Conservation (phyloP, 2,888 invertebrate species). For the Cosmia pyralina region DNA sequence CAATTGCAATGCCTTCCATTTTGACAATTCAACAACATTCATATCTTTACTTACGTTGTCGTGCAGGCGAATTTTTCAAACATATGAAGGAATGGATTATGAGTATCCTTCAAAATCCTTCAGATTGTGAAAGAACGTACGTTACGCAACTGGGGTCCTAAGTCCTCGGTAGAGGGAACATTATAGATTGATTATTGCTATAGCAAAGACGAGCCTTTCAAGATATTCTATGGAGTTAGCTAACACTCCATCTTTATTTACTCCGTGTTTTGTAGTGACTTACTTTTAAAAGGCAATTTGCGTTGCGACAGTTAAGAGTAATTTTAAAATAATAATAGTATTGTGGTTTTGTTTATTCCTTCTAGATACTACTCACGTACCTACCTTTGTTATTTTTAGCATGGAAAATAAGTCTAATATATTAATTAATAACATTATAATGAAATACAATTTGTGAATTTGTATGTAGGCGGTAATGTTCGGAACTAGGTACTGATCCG, state of each 20-base stretch:
- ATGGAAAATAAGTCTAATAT: too few relatives aligned
- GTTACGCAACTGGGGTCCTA: background rate
- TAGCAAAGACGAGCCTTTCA: background rate
- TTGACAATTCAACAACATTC: background rate
- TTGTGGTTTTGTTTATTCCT: slow-evolving; percentile 6
- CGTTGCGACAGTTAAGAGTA: slow-evolving; percentile 35
- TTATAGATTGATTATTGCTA: background rate
- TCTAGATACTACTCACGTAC: background rate
- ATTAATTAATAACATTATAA: too few relatives aligned
- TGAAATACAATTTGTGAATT: too few relatives aligned
- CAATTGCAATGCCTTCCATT: background rate
- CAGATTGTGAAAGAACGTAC: background rate
- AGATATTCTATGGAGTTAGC: background rate
- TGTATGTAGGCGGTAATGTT: too few relatives aligned
- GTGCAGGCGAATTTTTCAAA: background rate
- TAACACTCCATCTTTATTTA: slow-evolving; percentile 18
- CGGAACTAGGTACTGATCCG: too few relatives aligned
- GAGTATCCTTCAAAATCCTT: background rate
- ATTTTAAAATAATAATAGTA: slow-evolving; percentile 40
- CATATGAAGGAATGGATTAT: background rate
- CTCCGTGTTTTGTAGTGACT: slow-evolving; percentile 17
- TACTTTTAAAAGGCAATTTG: slow-evolving; percentile 56
- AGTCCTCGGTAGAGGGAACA: background rate
- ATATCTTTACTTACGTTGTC: background rate
- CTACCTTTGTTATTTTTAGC: background rate